Evolutionary conservation across 2,888 invertebrate genomes (phyloP), one percentile per base, ranked within the genome.

Genomic region (Craniophora ligustri): DNA sequence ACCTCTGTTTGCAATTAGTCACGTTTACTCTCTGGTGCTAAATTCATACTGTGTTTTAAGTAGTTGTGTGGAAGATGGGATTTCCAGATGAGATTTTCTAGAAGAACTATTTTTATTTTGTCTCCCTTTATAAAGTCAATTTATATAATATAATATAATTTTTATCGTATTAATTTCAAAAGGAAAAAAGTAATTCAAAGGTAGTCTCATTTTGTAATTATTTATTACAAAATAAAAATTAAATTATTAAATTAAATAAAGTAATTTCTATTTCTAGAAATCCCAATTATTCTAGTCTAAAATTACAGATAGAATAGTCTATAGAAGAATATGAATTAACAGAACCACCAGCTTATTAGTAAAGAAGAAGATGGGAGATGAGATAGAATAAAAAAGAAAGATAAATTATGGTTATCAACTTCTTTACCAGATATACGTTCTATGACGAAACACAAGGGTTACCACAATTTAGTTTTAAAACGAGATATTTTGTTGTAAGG

Each of bases 21-120:
- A 72, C 73, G 36, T 36, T 36, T 62, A 58, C 45, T 57, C 63
- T 57, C 32, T 55, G 46, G 81, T 81, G 81, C 79, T 67, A 18
- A 55, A 60, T 56, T 65, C 64, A 78, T 68, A 73, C 63, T 48
- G 60, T 66, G 57, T 56, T 49, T 54, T 54, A 49, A 51, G 32
- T 53, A 61, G 67, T 67, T 55, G 55, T 40, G 70, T 63, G 61
- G 31, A 58, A 40, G 23, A 49, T 42, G 42, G 45, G 50, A 51
- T 51, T 60, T 50, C 53, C 55, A 58, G 41, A 48, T 18, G 7
- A 21, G 16, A 13, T 13, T n/a, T n/a, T n/a, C n/a, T n/a, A n/a
- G n/a, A n/a, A n/a, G n/a, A n/a, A n/a, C n/a, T n/a, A n/a, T n/a
- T n/a, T n/a, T n/a, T n/a, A n/a, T n/a, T n/a, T n/a, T n/a, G n/a